Conservation (phyloP, 2,888 invertebrate genomes). For the Diadegma fenestrale region DNA sequence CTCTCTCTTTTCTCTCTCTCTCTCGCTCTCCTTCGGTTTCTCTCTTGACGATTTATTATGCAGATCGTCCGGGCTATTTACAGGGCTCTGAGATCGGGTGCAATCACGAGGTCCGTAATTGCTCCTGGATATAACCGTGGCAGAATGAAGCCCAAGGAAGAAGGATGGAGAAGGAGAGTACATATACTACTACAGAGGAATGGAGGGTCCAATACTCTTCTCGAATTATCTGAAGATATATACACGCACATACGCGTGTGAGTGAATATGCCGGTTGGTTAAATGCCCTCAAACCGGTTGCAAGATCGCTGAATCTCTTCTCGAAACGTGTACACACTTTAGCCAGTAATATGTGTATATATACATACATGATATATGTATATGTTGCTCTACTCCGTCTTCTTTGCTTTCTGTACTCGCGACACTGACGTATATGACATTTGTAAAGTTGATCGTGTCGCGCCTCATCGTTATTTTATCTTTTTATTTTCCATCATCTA, state of each 20-base stretch:
- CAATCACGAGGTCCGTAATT: conserved; percentile 74
- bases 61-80: conserved; percentile 73
- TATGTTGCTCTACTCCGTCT: conserved; percentile 23
- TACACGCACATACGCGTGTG: conserved; percentile 4
- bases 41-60: conserved; percentile 72
- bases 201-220: conserved; percentile 54
- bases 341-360: conserved; percentile 29
- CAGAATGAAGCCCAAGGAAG: conserved; percentile 69
- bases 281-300: conserved; percentile 65
- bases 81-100: conserved; percentile 70
- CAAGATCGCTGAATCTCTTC: conserved; percentile 59
- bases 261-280: conserved; percentile 41
- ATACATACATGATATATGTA: too few species aligned
- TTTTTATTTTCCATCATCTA: conserved; percentile 31
- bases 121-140: conserved; percentile 69
- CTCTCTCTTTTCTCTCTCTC: conserved; percentile 23
- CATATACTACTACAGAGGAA: conserved; percentile 31
- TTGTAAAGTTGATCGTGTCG: conserved; percentile 78
- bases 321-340: conserved; percentile 51
- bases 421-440: conserved; percentile 84
- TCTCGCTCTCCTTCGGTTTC: conserved; percentile 14
- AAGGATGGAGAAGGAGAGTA: conserved; percentile 44
- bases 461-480: conserved; percentile 46
- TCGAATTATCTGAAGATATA: not conserved
- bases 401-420: conserved; percentile 52